Evolutionary conservation across 2,888 invertebrate genomes (phyloP), one percentile per base, ranked within the genome.

Genomic region (Archips xylosteana): DNA sequence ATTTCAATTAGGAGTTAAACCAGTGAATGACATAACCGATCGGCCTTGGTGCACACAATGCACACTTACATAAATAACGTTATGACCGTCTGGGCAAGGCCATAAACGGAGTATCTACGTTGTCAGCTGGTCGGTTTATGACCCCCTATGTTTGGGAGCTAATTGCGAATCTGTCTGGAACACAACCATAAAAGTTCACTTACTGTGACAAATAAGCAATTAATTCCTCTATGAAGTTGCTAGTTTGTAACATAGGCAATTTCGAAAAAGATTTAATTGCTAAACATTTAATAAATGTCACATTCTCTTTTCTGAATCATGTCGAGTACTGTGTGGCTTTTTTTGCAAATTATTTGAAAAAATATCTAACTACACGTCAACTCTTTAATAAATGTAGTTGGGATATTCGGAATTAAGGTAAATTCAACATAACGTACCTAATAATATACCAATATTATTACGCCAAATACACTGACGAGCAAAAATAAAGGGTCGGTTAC

Each of bases 21-120:
- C 79, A 80, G 80, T 83, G 81, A 84, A 86, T 88, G 87, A 89
- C 86, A 88, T 86, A 86, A 89, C 76, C 78, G 77, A 74, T 70
- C 78, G 80, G 78, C 89, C 89, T 89, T 89, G 87, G 76, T 80
- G 79, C 79, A 83, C 70, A 87, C 88, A 90, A 89, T 87, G 82
- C 80, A 78, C 77, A 82, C 78, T 83, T 83, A 86, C 81, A 83
- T 83, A 86, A 81, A 83, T 83, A 79, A 82, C 76, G 66, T 82
- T 81, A 83, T 80, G 80, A 79, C 62, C 77, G 81, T 79, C 78
- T 82, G 71, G 73, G 80, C 75, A 77, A 76, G 63, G 63, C 70
- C 77, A 77, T 64, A 64, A 69, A 69, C 34, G 63, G 49, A 45
- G 36, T 32, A 15, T 15, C 13, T 13, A 23, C 32, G 23, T 9